Conservation (phyloP, 2,113 vertebrate genomes). For the Elephas maximus region DNA sequence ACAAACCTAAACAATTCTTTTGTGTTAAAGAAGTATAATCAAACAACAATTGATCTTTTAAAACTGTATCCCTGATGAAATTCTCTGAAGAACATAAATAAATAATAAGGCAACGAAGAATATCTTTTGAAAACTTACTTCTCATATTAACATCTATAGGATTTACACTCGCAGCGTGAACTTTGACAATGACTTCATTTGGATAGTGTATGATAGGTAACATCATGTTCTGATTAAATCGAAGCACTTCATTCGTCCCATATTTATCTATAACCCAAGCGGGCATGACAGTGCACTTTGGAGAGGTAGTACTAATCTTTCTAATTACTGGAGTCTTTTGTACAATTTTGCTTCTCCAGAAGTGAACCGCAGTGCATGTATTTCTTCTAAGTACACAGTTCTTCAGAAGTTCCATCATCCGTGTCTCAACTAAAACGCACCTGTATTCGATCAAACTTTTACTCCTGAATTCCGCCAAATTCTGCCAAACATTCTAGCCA, state of each 20-base stretch:
- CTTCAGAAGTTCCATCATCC: constrained; percentile 74
- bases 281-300: constrained; percentile 90
- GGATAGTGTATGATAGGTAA: constrained; percentile 94
- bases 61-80: background rate
- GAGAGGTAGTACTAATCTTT: constrained; percentile 85
- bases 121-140: constrained; percentile 90
- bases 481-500: background rate
- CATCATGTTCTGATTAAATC: constrained; percentile 91
- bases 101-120: background rate
- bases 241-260: constrained; percentile 93
- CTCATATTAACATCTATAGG: constrained; percentile 97
- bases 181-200: constrained; percentile 96
- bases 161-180: constrained; percentile 95
- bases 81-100: background rate
- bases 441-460: background rate
- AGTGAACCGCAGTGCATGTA: background rate
- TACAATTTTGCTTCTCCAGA: constrained; percentile 47
- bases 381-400: constrained; percentile 41
- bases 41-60: background rate
- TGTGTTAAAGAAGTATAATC: background rate
- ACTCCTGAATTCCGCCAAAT: constrained; percentile 3
- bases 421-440: background rate
- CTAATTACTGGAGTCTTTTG: constrained; percentile 53
- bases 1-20: constrained; percentile 27
- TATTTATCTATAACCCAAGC: constrained; percentile 98